These are phyloP conservation scores for Oncorhynchus mykiss DNA, from an alignment of 2,113 vertebrate species.

Conservation along the genomic window DNA sequence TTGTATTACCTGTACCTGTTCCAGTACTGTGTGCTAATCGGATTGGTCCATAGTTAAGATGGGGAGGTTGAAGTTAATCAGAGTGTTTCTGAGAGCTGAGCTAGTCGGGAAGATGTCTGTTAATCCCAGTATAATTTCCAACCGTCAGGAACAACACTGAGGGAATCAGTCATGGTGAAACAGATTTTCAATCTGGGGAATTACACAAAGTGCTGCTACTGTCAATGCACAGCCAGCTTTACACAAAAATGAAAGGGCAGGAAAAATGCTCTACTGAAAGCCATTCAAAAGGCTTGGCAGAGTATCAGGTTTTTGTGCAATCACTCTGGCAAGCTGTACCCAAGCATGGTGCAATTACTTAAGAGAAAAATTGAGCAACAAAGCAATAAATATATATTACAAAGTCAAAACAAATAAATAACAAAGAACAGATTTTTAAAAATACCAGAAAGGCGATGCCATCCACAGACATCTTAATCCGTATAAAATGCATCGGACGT, in stretches of 20 bases:
- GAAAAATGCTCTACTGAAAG: conserved; percentile 53
- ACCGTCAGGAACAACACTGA: conserved; percentile 49
- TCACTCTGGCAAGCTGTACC: conserved; percentile 53
- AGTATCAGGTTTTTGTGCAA: conserved; percentile 40
- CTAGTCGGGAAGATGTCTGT: conserved; percentile 41
- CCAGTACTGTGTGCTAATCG: conserved; percentile 34
- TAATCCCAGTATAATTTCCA: conserved; percentile 36
- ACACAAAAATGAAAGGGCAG: conserved; percentile 63
- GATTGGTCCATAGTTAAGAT: conserved; percentile 38
- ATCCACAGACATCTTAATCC: conserved; percentile 37
- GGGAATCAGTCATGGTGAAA: conserved; percentile 75
- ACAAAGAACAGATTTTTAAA: conserved; percentile 10
- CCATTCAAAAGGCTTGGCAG: conserved; percentile 65
- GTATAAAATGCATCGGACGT: conserved; percentile 54
- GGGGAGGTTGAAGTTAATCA: conserved; percentile 34
- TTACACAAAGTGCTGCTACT: conserved; percentile 82
- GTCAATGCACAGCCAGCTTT: conserved; percentile 81
- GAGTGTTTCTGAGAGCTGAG: conserved; percentile 20
- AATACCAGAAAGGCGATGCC: conserved; percentile 44
- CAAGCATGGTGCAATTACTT: conserved; percentile 52
- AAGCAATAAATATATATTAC: conserved; percentile 46
- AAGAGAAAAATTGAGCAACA: conserved; percentile 57
- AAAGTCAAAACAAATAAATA: conserved; percentile 42
- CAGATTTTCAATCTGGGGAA: conserved; percentile 82
- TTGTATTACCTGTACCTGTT: neutral